Evolutionary conservation across 2,113 vertebrate genomes (phyloP).

Genomic region (Ictalurus furcatus): DNA sequence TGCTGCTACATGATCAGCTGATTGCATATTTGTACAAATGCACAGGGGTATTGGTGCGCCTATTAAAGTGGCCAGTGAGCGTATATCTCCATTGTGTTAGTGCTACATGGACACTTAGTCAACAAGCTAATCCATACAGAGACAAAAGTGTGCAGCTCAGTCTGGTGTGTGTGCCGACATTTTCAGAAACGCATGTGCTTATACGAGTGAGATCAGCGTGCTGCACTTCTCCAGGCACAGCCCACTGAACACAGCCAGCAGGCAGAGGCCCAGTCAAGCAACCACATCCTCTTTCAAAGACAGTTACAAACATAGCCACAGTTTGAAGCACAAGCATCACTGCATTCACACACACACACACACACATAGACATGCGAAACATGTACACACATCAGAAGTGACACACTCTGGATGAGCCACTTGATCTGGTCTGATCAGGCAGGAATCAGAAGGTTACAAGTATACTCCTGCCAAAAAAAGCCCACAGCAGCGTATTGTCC

Average conservation of each 20-base stretch:
- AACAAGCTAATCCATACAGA: background rate
- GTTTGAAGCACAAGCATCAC: background rate
- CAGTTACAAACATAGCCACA: constrained; percentile 7
- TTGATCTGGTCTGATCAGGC: background rate
- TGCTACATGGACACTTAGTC: background rate
- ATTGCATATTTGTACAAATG: background rate
- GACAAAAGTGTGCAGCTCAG: background rate
- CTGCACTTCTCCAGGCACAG: constrained; percentile 9
- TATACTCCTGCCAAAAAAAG: background rate
- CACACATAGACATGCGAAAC: background rate
- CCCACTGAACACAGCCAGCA: constrained; percentile 16
- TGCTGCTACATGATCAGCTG: background rate
- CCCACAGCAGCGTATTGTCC: background rate
- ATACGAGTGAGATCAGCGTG: constrained; percentile 17
- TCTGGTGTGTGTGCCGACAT: background rate
- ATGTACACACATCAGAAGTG: background rate
- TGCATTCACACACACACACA: constrained; percentile 8
- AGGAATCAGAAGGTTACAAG: background rate
- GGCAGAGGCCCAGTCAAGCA: background rate
- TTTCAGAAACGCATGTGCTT: background rate
- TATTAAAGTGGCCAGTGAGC: background rate
- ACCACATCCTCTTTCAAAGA: constrained; percentile 55
- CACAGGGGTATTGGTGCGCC: background rate
- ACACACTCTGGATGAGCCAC: constrained; percentile 6
- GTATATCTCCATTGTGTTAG: background rate